Conservation (phyloP, 2,797 vertebrate species). For the Acrossocheilus wenchowensis region DNA sequence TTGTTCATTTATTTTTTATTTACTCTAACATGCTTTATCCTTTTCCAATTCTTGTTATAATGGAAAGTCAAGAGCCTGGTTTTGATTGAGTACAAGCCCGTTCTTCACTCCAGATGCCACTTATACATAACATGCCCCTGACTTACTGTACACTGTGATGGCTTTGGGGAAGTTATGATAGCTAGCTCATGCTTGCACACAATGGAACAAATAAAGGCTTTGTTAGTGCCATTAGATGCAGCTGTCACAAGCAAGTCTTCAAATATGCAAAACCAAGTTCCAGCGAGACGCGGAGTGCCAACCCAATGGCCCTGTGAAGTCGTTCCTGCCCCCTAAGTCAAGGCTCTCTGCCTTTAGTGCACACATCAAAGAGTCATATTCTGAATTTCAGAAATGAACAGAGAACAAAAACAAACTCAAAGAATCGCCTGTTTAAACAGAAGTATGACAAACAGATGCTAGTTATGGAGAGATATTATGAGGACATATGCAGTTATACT, state of each 20-base stretch:
- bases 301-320: constrained; percentile 51
- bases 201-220: constrained; percentile 64
- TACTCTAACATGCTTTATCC: constrained; percentile 46
- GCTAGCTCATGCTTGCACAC: constrained; percentile 55
- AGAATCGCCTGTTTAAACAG: constrained; percentile 55
- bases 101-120: constrained; percentile 58
- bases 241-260: constrained; percentile 50
- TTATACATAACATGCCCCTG: constrained; percentile 64
- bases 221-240: constrained; percentile 59
- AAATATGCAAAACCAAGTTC: constrained; percentile 49
- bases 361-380: constrained; percentile 52
- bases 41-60: constrained; percentile 50
- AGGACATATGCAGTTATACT: constrained; percentile 31
- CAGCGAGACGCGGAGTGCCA: constrained; percentile 37
- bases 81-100: constrained; percentile 50
- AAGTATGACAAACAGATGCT: constrained; percentile 59
- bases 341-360: constrained; percentile 46
- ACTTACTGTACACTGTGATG: constrained; percentile 56
- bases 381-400: constrained; percentile 54
- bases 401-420: constrained; percentile 57
- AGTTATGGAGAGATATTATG: neutral
- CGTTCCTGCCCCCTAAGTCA: constrained; percentile 16
- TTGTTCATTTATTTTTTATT: constrained; percentile 47
- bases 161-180: constrained; percentile 52
- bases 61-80: constrained; percentile 47